phyloP scores from a whole-genome alignment of 2,888 invertebrate species.

The Amblyjoppa proteus region DNA sequence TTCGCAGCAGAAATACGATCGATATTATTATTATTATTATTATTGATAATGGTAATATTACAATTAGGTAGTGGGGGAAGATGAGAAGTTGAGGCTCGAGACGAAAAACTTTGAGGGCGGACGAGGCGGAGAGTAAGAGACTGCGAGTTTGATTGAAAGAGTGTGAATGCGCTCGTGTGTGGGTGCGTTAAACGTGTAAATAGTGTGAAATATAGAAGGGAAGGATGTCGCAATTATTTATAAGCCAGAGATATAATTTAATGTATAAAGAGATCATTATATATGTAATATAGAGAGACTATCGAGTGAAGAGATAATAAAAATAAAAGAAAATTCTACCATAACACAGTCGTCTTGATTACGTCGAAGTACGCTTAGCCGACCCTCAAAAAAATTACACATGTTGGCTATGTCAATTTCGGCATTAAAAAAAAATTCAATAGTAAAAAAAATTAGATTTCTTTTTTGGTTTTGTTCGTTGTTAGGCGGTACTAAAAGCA shows the following conservation, averaged over 20 bases:
- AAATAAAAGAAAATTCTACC: constrained; percentile 75
- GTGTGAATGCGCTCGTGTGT: constrained; percentile 50
- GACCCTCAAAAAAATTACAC: constrained; percentile 22
- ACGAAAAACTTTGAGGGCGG: constrained; percentile 13
- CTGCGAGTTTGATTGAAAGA: constrained; percentile 66
- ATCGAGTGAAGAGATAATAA: constrained; percentile 68
- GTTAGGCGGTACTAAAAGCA: not conserved
- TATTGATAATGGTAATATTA: constrained; percentile 8
- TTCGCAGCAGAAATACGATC: constrained; percentile 55
- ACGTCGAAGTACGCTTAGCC: not conserved
- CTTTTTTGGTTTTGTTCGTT: not conserved
- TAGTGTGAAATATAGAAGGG: constrained; percentile 73
- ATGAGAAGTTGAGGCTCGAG: not conserved
- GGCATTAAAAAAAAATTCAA: not conserved
- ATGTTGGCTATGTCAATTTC: not conserved
- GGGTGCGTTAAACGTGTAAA: constrained; percentile 63
- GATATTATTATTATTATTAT: constrained; percentile 35
- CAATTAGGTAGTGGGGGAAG: constrained; percentile 22
- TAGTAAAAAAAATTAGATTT: not conserved
- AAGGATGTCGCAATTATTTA: constrained; percentile 80
- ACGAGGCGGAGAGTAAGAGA: constrained; percentile 65
- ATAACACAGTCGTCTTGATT: constrained; percentile 56
- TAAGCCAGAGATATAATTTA: constrained; percentile 82
- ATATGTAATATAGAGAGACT: constrained; percentile 74
- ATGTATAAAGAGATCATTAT: constrained; percentile 80